These are phyloP conservation scores for Synaphobranchus kaupii DNA, from an alignment of 2,797 vertebrate genomes.

Conservation along the genomic window DNA sequence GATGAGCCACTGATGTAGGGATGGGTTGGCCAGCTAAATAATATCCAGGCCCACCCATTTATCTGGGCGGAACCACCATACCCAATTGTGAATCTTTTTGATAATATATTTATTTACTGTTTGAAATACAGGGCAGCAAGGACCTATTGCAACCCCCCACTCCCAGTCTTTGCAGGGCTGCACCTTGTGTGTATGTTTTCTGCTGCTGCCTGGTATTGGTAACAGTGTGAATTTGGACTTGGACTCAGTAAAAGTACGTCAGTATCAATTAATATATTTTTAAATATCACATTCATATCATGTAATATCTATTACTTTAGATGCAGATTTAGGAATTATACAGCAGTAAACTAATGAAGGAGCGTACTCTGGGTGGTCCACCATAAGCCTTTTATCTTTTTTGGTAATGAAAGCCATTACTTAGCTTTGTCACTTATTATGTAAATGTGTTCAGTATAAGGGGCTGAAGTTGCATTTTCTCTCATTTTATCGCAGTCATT, in stretches of 20 bases:
- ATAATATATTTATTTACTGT: too few species aligned
- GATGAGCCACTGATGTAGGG: not conserved
- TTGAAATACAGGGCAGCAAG: too few species aligned
- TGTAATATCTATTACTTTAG: not conserved
- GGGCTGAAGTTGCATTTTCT: slow-evolving; percentile 11
- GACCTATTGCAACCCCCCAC: too few species aligned
- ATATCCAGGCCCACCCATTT: not conserved
- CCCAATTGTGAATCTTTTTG: not conserved
- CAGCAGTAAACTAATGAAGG: not conserved
- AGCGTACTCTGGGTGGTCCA: not conserved
- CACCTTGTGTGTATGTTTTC: too few species aligned
- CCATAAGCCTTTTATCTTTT: not conserved
- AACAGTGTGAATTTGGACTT: too few species aligned
- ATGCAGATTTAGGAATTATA: not conserved
- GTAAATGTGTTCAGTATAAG: slow-evolving; percentile 21
- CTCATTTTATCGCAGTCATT: slow-evolving; percentile 9
- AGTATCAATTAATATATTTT: too few species aligned
- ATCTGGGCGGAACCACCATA: not conserved
- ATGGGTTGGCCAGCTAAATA: not conserved
- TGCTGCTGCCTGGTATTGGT: too few species aligned
- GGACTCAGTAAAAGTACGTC: too few species aligned
- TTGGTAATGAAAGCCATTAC: slow-evolving; percentile 21
- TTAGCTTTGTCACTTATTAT: slow-evolving; percentile 14
- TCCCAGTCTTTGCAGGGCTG: too few species aligned
- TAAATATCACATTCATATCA: too few species aligned